These are phyloP conservation scores for Galaxea fascicularis DNA, from an alignment of 92 coral and sea anemone genomes.

Conservation along the genomic window DNA sequence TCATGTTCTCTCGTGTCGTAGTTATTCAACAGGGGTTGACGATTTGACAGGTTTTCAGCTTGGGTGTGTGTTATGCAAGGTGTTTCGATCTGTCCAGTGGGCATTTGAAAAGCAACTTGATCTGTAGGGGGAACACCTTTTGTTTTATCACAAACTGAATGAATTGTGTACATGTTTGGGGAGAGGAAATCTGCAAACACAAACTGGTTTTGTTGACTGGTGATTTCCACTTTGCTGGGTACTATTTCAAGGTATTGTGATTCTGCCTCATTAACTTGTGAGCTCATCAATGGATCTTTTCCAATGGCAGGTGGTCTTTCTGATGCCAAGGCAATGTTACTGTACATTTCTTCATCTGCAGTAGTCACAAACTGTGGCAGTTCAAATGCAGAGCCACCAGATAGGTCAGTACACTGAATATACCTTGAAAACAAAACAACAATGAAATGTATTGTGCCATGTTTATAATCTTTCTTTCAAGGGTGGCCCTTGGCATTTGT, in stretches of 20 bases:
- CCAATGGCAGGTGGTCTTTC: background rate
- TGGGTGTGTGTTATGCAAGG: background rate
- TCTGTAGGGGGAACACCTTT: background rate
- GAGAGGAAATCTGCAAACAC: background rate
- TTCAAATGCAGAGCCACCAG: slow-evolving; percentile 75
- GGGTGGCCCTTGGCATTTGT: background rate
- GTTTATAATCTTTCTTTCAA: too few relatives aligned
- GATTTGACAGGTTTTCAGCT: background rate
- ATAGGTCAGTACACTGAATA: slow-evolving; percentile 70
- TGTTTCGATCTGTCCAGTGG: background rate
- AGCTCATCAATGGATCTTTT: background rate
- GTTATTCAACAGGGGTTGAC: background rate
- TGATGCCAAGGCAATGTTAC: background rate
- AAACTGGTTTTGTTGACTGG: background rate
- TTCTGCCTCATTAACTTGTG: slow-evolving; percentile 7
- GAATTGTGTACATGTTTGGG: background rate
- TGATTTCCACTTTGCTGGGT: background rate
- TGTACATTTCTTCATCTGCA: slow-evolving; percentile 17
- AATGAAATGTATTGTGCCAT: background rate
- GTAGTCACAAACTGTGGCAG: slow-evolving; percentile 62
- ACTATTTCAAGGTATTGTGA: slow-evolving; percentile 20
- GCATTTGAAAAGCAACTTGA: background rate
- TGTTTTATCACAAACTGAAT: background rate
- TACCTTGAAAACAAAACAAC: slow-evolving; percentile 53
- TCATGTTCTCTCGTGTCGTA: background rate